Base-by-base conservation (phyloP, 2,888 invertebrate species). In the Sacculina carcini region DNA sequence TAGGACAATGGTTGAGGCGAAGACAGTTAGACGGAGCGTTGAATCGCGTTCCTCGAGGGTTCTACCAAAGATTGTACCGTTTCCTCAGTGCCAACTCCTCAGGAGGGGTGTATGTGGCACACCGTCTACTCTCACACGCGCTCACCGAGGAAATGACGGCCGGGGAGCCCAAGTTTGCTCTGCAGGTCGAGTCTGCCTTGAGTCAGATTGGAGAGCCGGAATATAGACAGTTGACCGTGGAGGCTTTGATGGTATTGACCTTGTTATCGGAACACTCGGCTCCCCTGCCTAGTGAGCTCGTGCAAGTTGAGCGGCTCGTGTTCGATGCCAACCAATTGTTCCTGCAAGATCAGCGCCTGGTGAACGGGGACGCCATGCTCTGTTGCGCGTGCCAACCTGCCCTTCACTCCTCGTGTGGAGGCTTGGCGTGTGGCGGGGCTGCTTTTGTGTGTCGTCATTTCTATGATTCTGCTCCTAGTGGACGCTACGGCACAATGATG, bases 191-290 rank as follows among this genome's bases (percentile, higher is more conserved):
- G 68, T 84, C 89, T 2, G 92, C 92, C 3, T 70, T 98, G 49
- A 98, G 96, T 65, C 79, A 84, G 49, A 92, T 99, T 60, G 90
- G 94, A 0, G 92, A 96, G 65, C 96, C 98, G 1, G 98, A 98
- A 65, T 98, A 96, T 67, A 73, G 98, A 23, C 94, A 96, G 64
- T 67, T 96, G 56, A 80, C 96, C 51, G 94, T 98, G 0, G 96
- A 98, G 68, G 92, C 90, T 0, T 68, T 98, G 48, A 94, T 94
- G 86, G 89, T 98, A 16, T 69, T 96, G 34, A 89, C 90, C 0
- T 66, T 94, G 34, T 29, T 44, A 10, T 29, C 44, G 7, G 44
- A 44, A 16, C 28, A 44, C 28, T n/a, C 16, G 9, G 44, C 28
- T 9, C 44, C 44, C 10, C 44, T 44, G 28, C 44, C 44, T 10